These are phyloP conservation scores for Trachymyrmex cornetzi DNA, from an alignment of 1,140 invertebrate species.

Conservation along the genomic window DNA sequence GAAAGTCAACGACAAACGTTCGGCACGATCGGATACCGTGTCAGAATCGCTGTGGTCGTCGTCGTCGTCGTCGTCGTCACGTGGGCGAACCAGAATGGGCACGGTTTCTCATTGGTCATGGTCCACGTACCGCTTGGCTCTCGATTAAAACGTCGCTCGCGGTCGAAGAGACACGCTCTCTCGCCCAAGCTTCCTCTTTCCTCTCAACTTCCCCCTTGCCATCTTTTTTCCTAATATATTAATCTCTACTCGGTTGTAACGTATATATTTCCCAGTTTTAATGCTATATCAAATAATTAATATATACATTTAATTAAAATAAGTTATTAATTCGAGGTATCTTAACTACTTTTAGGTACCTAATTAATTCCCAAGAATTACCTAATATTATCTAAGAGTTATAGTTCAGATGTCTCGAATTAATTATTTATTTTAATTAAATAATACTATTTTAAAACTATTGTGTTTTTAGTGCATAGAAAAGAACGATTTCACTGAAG, in stretches of 20 bases:
- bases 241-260: background rate
- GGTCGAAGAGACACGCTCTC: conserved; percentile 31
- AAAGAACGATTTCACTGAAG: no score
- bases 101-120: conserved; percentile 68
- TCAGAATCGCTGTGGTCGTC: conserved; percentile 35
- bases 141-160: conserved; percentile 36
- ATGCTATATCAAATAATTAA: background rate
- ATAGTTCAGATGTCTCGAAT: background rate
- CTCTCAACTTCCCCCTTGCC: background rate
- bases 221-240: conserved; percentile 10
- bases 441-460: background rate
- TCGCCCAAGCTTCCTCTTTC: conserved; percentile 5
- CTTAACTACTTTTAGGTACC: no score
- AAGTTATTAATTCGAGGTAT: no score
- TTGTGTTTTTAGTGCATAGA: background rate
- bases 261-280: background rate
- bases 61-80: conserved; percentile 47
- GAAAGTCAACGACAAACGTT: conserved; percentile 55
- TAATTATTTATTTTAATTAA: background rate
- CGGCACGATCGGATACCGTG: conserved; percentile 32
- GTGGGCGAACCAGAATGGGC: conserved; percentile 77
- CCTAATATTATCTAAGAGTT: background rate
- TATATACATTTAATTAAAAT: background rate
- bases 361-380: no score
- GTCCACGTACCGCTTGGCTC: conserved; percentile 43